Base-by-base conservation (phyloP, 2,113 vertebrate genomes). In the Peromyscus leucopus region DNA sequence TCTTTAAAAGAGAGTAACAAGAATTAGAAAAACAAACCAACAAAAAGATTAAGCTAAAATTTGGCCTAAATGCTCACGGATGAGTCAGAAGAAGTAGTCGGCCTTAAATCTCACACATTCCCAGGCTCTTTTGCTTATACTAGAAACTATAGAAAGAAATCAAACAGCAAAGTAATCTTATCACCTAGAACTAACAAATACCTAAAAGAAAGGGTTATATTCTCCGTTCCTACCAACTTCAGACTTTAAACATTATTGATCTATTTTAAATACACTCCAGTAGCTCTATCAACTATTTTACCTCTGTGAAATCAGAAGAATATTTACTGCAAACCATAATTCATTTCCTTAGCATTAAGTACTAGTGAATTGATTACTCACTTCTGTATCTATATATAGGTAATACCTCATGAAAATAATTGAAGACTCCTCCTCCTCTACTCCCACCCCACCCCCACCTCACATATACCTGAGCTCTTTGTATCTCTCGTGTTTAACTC, bases 131-230 rank as follows among this genome's bases (percentile, higher is more conserved):
- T 89, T 36, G 57, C 42, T 28, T 85, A 72, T 86, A 31, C 36
- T 51, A 89, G 75, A 93, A 95, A 90, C 87, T 57, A 69, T 48
- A 75, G 39, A 51, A 82, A n/a, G 63, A 89, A 95, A 46, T 26
- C 51, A 76, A 93, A 78, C 1, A 33, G 4, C 76, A 28, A 85
- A 24, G 6, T 78, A 22, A 85, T 93, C 19, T 3, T 9, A 55
- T 67, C 86, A 10, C 63, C 92, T 63, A 80, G 69, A 92, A 88
- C 9, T 79, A 31, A 80, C 94, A 93, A 74, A 76, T 12, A 36
- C 0, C n/a, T 63, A 67, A 74, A 78, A 90, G 79, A 24, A 93
- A 84, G 48, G 4, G 24, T 46, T 55, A 36, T 33, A 17, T 71
- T 94, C 22, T 51, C 22, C 31, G 21, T 84, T 89, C 39, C 86